Evolutionary conservation across 2,888 invertebrate genomes (phyloP), one percentile per base, ranked within the genome.

Genomic region (Sinohyriopsis cumingii): DNA sequence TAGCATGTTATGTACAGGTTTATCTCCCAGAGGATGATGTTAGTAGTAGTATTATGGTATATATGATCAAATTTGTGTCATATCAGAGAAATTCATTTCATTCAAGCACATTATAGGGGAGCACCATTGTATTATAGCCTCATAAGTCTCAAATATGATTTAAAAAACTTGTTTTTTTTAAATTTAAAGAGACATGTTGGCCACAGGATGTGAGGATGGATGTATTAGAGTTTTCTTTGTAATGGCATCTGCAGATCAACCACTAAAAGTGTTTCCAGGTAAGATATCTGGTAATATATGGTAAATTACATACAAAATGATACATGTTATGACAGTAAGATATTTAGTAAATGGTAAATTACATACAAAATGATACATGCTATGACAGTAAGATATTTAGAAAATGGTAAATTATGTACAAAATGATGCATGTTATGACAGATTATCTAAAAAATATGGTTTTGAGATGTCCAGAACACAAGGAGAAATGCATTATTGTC

Each of bases 141-240:
- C 60, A 28, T 0, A 61, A 45, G 19, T 62, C 20, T 55, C 24
- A 33, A 20, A 20, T 19, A 18, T 64, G 9, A 20, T 59, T 22
- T 7, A 19, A 45, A 60, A 63, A 7, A 3, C 59, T 45, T 45
- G 0, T 4, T 15, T 45, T 45, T 45, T 3, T 45, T 45, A 3
- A 45, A 45, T 62, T 76, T 74, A 19, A 76, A 89, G 90, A 76
- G 89, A 90, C 70, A 88, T 90, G 81, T 69, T 91, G 55, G 91
- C 90, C 19, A 91, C 91, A 18, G 90, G 89, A 5, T 91, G 91
- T 85, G 90, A 89, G 72, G 91, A 91, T 76, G 87, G 87, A 56
- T 75, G 75, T 70, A 86, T 91, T 0, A 75, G 91, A 18, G 82
- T 90, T 3, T 91, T 84, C 76, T 88, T 88, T 79, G 79, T 89